Evolutionary conservation across 2,888 invertebrate genomes (phyloP), one percentile per base, ranked within the genome.

Genomic region (Cantharis rustica): DNA sequence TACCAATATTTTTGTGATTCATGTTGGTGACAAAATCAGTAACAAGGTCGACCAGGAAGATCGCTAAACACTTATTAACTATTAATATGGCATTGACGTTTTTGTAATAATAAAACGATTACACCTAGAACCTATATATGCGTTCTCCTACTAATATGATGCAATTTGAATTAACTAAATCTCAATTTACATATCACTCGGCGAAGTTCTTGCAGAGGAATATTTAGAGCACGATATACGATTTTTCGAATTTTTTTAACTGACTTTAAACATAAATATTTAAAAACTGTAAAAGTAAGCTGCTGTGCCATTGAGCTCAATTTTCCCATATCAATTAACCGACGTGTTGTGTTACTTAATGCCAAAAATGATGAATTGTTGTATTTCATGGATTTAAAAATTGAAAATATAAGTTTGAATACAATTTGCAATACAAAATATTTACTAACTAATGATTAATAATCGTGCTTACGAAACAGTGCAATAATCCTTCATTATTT

Each of bases 1-100:
- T 72, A 47, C 72, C 72, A 20, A 20, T 27, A 11, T 47, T 61
- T 20, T 27, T 61, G 61, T 72, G 72, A 72, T 68, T 72, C 72
- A 72, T 15, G 20, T 72, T 61, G 66, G 72, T 72, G 72, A 72
- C 72, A 72, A 72, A 72, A 68, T 72, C 68, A 61, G 72, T 72
- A 72, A 72, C 72, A 72, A 72, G 72, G 72, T 15, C 61, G 68
- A n/a, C 17, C 16, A 72, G 72, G 66, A 72, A 31, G 72, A 72
- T 72, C 72, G 20, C 31, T 66, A 72, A 72, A 64, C 64, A 15
- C 16, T 68, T 66, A 20, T 72, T 26, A 23, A 13, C 64, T 31
- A 16, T 64, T 26, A 20, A n/a, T 63, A 20, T 61, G 72, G 66
- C 72, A 72, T 72, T 72, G 72, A 27, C 63, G 61, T 63, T 71